Evolutionary conservation across 2,113 vertebrate species (phyloP).

Genomic region (Perognathus longimembris): DNA sequence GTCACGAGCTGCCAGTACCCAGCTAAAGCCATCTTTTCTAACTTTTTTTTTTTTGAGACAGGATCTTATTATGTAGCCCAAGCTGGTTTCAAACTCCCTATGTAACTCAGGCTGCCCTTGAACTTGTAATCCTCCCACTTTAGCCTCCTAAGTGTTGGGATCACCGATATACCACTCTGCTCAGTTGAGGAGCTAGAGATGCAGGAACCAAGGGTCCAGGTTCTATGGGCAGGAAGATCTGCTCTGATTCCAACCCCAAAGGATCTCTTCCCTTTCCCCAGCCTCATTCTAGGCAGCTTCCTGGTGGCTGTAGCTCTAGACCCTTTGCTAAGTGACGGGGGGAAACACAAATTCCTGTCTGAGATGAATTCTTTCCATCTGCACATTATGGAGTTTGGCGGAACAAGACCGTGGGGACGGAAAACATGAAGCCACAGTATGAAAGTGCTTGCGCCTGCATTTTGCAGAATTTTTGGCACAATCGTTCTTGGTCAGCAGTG

Average conservation of each 20-base stretch:
- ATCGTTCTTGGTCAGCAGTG: not conserved
- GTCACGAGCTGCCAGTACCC: too few species aligned
- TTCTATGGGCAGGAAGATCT: not conserved
- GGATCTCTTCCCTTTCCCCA: not conserved
- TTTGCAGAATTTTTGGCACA: constrained; percentile 51
- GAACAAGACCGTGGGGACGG: not conserved
- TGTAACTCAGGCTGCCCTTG: too few species aligned
- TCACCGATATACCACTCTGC: too few species aligned
- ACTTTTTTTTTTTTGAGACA: too few species aligned
- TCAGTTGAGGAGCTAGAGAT: not conserved
- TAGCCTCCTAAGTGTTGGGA: too few species aligned
- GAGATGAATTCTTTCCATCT: not conserved
- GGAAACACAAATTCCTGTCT: not conserved
- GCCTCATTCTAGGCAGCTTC: not conserved
- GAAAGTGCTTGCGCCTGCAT: not conserved
- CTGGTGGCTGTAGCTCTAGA: not conserved
- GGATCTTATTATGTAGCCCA: too few species aligned
- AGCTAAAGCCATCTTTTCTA: too few species aligned
- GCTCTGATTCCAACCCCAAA: not conserved
- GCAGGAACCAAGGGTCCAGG: not conserved
- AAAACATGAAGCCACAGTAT: not conserved
- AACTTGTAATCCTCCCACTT: too few species aligned
- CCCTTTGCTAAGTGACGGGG: not conserved
- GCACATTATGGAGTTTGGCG: not conserved
- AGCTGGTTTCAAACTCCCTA: too few species aligned